A percentile compares a stretch with the other conserved stretches of the same genome.
phyloP scores from a whole-genome alignment of 2,888 invertebrate species.

The Netelia inedita region DNA sequence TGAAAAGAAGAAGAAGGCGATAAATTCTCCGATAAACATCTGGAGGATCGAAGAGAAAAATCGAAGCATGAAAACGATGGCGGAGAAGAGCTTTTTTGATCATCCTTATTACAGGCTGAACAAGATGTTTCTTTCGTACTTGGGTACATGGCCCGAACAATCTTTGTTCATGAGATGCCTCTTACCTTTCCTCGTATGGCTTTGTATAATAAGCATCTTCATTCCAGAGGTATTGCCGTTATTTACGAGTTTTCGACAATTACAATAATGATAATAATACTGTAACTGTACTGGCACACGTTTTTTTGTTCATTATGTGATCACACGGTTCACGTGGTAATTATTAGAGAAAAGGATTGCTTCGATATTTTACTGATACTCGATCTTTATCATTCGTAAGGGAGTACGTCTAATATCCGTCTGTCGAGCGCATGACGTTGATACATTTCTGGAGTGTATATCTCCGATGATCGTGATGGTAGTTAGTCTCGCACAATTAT shows the following conservation, averaged over 20 bases:
- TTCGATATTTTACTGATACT: too few species aligned
- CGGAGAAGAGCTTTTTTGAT: slow-evolving; percentile 17
- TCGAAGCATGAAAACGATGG: not conserved
- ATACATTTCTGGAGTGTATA: slow-evolving; percentile 8
- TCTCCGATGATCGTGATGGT: not conserved
- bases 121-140: slow-evolving; percentile 17
- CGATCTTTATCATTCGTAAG: not conserved
- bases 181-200: slow-evolving; percentile 18
- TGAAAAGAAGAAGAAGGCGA: too few species aligned
- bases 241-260: not conserved
- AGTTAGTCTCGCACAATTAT: not conserved
- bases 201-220: not conserved
- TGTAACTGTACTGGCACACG: not conserved
- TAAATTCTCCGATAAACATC: too few species aligned
- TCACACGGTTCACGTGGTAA: not conserved
- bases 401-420: not conserved
- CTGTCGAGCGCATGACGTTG: not conserved
- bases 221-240: slow-evolving; percentile 4
- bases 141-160: slow-evolving; percentile 60
- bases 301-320: not conserved
- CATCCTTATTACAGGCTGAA: slow-evolving; percentile 44
- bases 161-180: slow-evolving; percentile 36
- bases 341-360: too few species aligned
- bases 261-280: not conserved
- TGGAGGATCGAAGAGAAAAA: too few species aligned